phyloP scores from a whole-genome alignment of 2,888 invertebrate genomes.

The Diaprepes abbreviatus region DNA sequence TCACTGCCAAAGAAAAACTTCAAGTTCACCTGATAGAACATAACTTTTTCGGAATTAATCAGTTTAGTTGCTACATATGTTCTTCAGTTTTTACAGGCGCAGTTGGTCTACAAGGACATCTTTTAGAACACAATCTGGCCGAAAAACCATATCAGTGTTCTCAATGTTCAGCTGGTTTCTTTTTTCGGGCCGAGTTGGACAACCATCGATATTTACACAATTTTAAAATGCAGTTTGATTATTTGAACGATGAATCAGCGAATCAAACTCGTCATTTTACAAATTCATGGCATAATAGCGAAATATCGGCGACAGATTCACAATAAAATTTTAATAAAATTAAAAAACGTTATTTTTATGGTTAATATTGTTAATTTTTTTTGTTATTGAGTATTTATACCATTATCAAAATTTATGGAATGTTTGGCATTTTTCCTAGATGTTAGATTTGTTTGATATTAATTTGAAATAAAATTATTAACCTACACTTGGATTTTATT shows the following conservation, averaged over 20 bases:
- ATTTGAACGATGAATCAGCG: conserved; percentile 48
- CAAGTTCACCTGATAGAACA: conserved; percentile 94
- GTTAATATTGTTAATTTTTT: background rate
- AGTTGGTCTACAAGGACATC: conserved; percentile 84
- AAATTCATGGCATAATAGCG: conserved; percentile 11
- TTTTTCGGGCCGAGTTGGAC: conserved; percentile 91
- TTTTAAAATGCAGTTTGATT: conserved; percentile 44
- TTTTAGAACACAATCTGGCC: conserved; percentile 83
- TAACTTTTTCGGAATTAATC: conserved; percentile 88
- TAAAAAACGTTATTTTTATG: background rate
- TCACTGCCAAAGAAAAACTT: conserved; percentile 84
- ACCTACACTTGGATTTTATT: background rate
- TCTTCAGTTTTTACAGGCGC: conserved; percentile 89
- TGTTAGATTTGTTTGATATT: background rate
- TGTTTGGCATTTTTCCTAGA: background rate
- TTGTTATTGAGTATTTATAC: too few relatives aligned
- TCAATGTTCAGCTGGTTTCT: conserved; percentile 87
- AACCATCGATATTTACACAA: conserved; percentile 76
- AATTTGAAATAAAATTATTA: background rate
- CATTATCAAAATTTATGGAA: background rate
- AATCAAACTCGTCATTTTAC: conserved; percentile 26
- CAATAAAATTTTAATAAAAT: background rate
- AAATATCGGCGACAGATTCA: conserved; percentile 11
- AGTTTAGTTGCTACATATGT: conserved; percentile 90
- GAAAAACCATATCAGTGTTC: conserved; percentile 89